Evolutionary conservation across 1,140 invertebrate species (phyloP).

Genomic region (Lepidurus packardi): DNA sequence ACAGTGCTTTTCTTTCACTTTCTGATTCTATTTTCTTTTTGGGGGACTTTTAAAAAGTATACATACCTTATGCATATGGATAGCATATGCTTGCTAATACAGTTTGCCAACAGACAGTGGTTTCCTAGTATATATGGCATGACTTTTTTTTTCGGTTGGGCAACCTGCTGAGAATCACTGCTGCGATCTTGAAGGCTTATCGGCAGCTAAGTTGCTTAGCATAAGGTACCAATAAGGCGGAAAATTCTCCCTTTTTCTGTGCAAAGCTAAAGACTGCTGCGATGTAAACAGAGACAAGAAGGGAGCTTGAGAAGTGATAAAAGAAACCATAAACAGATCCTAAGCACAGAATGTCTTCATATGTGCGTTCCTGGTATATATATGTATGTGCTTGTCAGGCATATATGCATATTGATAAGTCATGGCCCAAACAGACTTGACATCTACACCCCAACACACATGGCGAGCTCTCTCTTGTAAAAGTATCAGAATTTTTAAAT

Average conservation of each 20-base stretch:
- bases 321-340: conserved; percentile 18
- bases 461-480: conserved; percentile 5
- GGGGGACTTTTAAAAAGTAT: background rate
- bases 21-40: background rate
- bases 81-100: background rate
- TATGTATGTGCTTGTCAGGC: background rate
- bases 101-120: background rate
- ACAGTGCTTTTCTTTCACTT: background rate
- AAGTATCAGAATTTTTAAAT: background rate
- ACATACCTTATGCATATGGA: background rate
- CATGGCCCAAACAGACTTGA: conserved; percentile 12
- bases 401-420: conserved; percentile 22
- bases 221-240: too few relatives aligned
- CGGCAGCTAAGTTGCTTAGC: too few relatives aligned
- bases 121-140: background rate
- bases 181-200: too few relatives aligned
- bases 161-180: background rate
- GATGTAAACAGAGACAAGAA: conserved; percentile 22
- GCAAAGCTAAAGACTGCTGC: background rate
- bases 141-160: background rate
- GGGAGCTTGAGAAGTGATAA: background rate
- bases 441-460: conserved; percentile 3
- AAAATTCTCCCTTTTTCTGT: too few relatives aligned
- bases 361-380: background rate
- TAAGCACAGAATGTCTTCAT: background rate